These are phyloP conservation scores for Omphaloscelis lunosa DNA, from an alignment of 2,888 invertebrate genomes.

Conservation along the genomic window DNA sequence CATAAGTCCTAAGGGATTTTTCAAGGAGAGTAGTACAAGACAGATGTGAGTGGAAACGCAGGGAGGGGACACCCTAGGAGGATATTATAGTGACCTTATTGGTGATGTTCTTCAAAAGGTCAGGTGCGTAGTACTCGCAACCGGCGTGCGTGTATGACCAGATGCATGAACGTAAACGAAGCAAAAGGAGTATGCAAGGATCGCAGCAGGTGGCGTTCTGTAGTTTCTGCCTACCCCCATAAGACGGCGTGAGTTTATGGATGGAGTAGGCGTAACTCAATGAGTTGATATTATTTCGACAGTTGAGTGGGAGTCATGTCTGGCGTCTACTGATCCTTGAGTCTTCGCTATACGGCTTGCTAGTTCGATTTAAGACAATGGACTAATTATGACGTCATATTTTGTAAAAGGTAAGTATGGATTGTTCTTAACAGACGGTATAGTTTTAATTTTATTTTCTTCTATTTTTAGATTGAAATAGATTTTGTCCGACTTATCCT, in stretches of 20 bases:
- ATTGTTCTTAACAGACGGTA: too few relatives aligned
- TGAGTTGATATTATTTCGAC: neutral
- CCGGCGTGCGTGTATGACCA: neutral
- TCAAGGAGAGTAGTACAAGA: neutral
- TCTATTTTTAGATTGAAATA: neutral
- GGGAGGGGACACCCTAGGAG: neutral
- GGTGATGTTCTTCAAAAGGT: too few relatives aligned
- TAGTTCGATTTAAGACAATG: constrained; percentile 17
- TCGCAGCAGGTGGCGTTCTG: neutral
- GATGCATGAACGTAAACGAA: neutral
- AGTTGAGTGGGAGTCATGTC: constrained; percentile 11
- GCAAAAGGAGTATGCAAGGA: neutral
- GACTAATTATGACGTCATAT: constrained; percentile 16
- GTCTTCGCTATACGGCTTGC: neutral
- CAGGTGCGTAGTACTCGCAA: neutral
- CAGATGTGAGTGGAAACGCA: too few relatives aligned
- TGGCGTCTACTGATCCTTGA: neutral
- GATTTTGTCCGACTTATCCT: too few relatives aligned
- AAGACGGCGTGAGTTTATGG: neutral
- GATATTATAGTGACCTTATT: neutral
- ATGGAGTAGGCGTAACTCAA: neutral
- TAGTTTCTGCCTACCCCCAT: neutral
- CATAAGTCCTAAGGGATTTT: neutral
- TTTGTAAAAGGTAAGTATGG: neutral
- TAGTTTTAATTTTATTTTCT: too few relatives aligned